Conservation (phyloP, 2,888 invertebrate genomes). For the Kuschelorhynchus macadamiae region DNA sequence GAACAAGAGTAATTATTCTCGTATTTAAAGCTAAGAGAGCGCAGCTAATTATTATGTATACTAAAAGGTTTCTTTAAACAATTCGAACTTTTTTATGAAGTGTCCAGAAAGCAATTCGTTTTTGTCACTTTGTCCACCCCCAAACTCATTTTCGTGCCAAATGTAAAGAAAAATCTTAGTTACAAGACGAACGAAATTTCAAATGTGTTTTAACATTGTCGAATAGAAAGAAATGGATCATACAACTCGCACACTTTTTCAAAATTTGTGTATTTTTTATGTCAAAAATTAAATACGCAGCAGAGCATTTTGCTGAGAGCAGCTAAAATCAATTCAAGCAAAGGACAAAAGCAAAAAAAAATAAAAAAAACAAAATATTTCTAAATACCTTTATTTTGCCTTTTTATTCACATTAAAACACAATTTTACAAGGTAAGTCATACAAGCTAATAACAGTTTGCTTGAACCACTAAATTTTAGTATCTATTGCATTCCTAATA, state of each 20-base stretch:
- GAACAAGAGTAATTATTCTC: no score
- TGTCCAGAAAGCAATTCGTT: no score
- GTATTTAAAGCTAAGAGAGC: no score
- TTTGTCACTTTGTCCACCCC: no score
- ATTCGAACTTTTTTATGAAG: no score
- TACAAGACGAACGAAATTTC: no score
- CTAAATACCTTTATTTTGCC: conserved; percentile 52
- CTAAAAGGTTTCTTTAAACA: no score
- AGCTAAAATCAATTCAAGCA: conserved; percentile 10
- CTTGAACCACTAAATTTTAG: conserved; percentile 47
- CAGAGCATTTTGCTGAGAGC: conserved; percentile 5
- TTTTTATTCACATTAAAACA: conserved; percentile 33
- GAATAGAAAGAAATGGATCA: no score
- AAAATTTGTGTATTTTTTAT: conserved; percentile 29
- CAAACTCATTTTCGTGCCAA: no score
- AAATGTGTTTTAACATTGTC: no score
- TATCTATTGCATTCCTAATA: neutral
- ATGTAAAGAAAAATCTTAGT: no score
- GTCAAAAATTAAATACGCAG: neutral
- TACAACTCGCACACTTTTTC: conserved; percentile 25
- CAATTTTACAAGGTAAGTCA: conserved; percentile 31
- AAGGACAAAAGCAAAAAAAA: conserved; percentile 20
- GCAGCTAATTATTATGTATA: no score
- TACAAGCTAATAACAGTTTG: conserved; percentile 34
- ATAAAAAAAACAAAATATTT: conserved; percentile 32